Evolutionary conservation across 1,140 invertebrate species (phyloP).

Genomic region (Drosophila biarmipes): DNA sequence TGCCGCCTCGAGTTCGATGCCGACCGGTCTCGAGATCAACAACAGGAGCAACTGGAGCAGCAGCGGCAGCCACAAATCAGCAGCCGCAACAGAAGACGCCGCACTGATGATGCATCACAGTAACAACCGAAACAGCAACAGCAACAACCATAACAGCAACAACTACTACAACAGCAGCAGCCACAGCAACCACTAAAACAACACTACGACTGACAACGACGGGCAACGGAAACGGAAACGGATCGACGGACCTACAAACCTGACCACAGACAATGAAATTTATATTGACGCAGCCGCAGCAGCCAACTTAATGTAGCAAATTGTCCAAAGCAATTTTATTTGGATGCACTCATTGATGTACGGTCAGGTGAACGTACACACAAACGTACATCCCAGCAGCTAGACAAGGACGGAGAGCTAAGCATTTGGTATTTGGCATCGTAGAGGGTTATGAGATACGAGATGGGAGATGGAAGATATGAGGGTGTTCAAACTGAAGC

Average conservation of each 20-base stretch:
- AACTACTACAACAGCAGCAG: conserved; percentile 56
- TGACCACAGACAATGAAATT: conserved; percentile 14
- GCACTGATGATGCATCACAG: conserved; percentile 57
- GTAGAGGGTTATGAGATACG: conserved; percentile 8
- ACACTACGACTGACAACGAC: conserved; percentile 14
- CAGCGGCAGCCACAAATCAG: conserved; percentile 59
- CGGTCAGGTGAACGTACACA: conserved; percentile 4
- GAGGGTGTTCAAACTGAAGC: conserved; percentile 52
- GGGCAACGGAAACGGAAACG: conserved; percentile 1
- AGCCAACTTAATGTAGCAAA: conserved; percentile 63
- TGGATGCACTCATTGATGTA: conserved; percentile 27
- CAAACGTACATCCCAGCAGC: conserved; percentile 11
- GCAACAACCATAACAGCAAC: conserved; percentile 38
- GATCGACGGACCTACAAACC: conserved; percentile 11
- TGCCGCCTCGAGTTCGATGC: conserved; percentile 85
- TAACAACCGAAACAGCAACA: conserved; percentile 13
- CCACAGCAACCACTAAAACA: conserved; percentile 21
- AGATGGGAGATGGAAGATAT: neutral
- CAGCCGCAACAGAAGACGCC: conserved; percentile 60
- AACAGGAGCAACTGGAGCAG: conserved; percentile 54
- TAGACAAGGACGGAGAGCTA: conserved; percentile 13
- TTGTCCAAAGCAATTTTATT: conserved; percentile 41
- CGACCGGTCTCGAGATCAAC: conserved; percentile 84
- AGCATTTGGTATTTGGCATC: conserved; percentile 41
- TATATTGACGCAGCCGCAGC: conserved; percentile 49